A percentile compares a stretch with the other conserved stretches of the same genome.
Conservation (phyloP, 2,888 invertebrate species). For the Parnassius smintheus region DNA sequence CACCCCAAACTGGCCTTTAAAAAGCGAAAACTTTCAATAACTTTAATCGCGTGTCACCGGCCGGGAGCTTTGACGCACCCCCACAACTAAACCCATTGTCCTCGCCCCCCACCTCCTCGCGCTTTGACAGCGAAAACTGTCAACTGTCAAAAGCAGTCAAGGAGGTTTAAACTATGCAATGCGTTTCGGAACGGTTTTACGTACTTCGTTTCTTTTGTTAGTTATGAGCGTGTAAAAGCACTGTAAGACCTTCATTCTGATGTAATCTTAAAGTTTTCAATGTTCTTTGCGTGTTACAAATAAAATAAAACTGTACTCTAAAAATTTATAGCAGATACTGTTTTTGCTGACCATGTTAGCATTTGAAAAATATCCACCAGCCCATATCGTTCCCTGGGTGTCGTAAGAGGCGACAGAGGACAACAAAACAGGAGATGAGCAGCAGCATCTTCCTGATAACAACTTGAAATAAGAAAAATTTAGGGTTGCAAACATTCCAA, state of each 20-base stretch:
- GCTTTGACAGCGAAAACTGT: constrained; percentile 75
- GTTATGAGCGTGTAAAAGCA: constrained; percentile 2
- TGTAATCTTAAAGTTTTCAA: not conserved
- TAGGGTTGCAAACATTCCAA: too few relatives aligned
- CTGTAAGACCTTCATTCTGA: not conserved
- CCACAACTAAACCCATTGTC: constrained; percentile 71
- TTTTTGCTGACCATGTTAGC: too few relatives aligned
- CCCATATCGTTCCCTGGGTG: too few relatives aligned
- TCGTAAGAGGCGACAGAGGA: too few relatives aligned
- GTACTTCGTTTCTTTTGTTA: constrained; percentile 64
- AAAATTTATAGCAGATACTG: too few relatives aligned
- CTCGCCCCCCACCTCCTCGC: constrained; percentile 34
- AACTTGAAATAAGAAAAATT: too few relatives aligned
- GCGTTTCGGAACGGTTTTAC: constrained; percentile 51
- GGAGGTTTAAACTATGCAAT: constrained; percentile 78
- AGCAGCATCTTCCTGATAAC: too few relatives aligned
- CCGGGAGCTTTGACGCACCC: constrained; percentile 68
- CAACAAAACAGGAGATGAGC: too few relatives aligned
- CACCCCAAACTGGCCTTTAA: constrained; percentile 46
- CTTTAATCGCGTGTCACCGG: constrained; percentile 73
- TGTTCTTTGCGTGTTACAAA: not conserved
- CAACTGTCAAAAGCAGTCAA: constrained; percentile 79
- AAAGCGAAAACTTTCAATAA: constrained; percentile 70
- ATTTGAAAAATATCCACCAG: too few relatives aligned
- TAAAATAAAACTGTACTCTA: too few relatives aligned